Evolutionary conservation across 1,140 invertebrate genomes (phyloP), one percentile per base, ranked within the genome.

Genomic region (Microplitis mediator): DNA sequence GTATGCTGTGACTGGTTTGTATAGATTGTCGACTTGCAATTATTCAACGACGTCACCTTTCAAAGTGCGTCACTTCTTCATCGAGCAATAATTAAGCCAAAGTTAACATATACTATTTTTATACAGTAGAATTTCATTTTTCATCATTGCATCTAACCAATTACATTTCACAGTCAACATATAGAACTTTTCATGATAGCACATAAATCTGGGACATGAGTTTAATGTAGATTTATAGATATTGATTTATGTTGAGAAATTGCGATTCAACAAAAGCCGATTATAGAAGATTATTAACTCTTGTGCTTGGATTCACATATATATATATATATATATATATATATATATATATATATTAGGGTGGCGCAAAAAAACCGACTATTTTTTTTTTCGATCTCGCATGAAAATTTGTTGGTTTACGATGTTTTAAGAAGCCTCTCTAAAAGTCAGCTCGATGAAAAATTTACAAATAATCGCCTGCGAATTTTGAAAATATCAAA

Each of bases 241-340:
- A 58, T 58, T 58, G 56, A 58, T 58, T 58, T 58, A 58, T 31
- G 56, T 34, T 58, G 56, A 58, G 56, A 58, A 58, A 58, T 23
- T 58, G 56, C 23, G 56, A 58, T 23, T 23, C 56, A 58, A 31
- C 23, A 58, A 9, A 58, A 58, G 56, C 56, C 56, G 56, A 58
- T 58, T 58, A 58, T 58, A 31, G 23, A 58, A 58, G 16, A 58
- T 31, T 58, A 58, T 31, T 58, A 23, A 9, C 56, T 31, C 14
- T 31, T 23, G 14, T 14, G 9, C 23, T 58, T 58, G 23, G 23
- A 23, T 23, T 58, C 52, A 54, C n/a, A n/a, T n/a, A n/a, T 16
- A 54, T 0, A 4, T 23, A 14, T 16, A 23, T 9, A 14, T 23
- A 16, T 58, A 8, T 39, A 8, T 39, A 39, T n/a, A n/a, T n/a